A percentile compares a stretch with the other conserved stretches of the same genome.
These are phyloP conservation scores for Drepana arcuata DNA, from an alignment of 1,140 invertebrate species.

Conservation along the genomic window DNA sequence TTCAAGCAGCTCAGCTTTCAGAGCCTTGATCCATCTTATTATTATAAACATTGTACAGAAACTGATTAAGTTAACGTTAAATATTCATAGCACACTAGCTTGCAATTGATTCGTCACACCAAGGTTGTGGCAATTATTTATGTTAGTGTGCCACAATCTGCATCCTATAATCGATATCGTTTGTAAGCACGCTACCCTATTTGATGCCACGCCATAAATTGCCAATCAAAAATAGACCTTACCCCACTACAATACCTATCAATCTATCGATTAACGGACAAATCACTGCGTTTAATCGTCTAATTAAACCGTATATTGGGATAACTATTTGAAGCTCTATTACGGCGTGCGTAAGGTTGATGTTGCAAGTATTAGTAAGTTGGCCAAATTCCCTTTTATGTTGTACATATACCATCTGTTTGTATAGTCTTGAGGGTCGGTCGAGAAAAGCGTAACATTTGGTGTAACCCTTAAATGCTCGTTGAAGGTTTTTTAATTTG, in stretches of 20 bases:
- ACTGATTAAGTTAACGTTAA: too few relatives aligned
- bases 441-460: slow-evolving; percentile 23
- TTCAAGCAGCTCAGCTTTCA: too few relatives aligned
- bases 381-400: too few relatives aligned
- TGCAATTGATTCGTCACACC: slow-evolving; percentile 4
- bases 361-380: too few relatives aligned
- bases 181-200: slow-evolving; percentile 12
- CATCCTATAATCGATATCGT: slow-evolving; percentile 20
- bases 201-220: slow-evolving; percentile 2
- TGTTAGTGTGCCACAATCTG: slow-evolving; percentile 26
- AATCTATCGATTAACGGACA: too few relatives aligned
- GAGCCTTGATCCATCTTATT: too few relatives aligned
- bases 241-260: neutral
- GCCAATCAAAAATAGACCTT: slow-evolving; percentile 8
- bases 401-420: slow-evolving; percentile 27
- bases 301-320: too few relatives aligned
- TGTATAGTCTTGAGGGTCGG: slow-evolving; percentile 17
- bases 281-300: too few relatives aligned
- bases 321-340: too few relatives aligned
- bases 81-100: too few relatives aligned
- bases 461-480: slow-evolving; percentile 20
- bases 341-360: too few relatives aligned
- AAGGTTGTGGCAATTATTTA: slow-evolving; percentile 14
- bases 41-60: too few relatives aligned
- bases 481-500: slow-evolving; percentile 25